Base-by-base conservation (phyloP, 2,888 invertebrate genomes). In the Drosophila borborema region DNA sequence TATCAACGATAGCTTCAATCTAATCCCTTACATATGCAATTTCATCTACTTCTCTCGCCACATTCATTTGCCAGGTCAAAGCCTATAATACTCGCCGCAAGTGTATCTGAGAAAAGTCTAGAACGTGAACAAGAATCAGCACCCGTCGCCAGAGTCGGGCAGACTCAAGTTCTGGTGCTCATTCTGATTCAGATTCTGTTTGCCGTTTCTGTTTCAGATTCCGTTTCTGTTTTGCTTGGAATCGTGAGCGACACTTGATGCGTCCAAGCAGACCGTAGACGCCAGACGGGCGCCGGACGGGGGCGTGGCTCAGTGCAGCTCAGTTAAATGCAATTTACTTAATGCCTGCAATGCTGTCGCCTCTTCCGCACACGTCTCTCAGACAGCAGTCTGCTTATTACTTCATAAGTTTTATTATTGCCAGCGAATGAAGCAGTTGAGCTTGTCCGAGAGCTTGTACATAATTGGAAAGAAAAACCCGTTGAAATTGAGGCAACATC, bases 351-450 rank as follows among this genome's bases (percentile, higher is more conserved):
- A 6, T 54, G 6, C 46, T 20, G 51, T 51, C 53, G 16, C 63
- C 28, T 3, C 45, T 7, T 3, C 16, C 43, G 18, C 28, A 12
- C n/a, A 28, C 20, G 34, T 28, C 14, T 31, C 14, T 0, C 23
- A 1, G 49, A 67, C 63, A 64, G 67, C 66, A 1, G 49, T 69
- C 63, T 69, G 67, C 66, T 72, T 86, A 82, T 85, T 79, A 81
- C 81, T 85, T 85, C 79, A 85, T 85, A 85, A 82, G 80, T 80
- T 85, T 86, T 80, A 87, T 87, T 81, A 85, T 85, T 73, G 79
- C 61, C 68, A 70, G 68, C 82, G 73, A 86, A 86, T 83, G 86
- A 82, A 81, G 83, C 73, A 83, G 86, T 86, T 77, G 80, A 67
- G 77, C 80, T 74, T 64, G 80, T 77, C 62, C n/a, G n/a, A n/a